Evolutionary conservation across 2,888 invertebrate genomes (phyloP), one percentile per base, ranked within the genome.

Genomic region (Tyria jacobaeae): DNA sequence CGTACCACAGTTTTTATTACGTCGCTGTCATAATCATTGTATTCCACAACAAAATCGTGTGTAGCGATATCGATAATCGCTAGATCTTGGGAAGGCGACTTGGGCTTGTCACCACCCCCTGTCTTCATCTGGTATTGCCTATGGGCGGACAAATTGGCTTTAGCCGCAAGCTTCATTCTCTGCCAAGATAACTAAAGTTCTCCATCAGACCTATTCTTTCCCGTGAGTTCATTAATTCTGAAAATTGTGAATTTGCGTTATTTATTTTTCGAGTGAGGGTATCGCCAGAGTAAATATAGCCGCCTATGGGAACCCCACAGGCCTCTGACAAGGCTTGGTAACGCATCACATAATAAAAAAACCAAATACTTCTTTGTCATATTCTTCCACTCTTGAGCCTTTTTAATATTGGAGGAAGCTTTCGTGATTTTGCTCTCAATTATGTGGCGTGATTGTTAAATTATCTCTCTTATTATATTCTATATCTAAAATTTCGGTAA

Each of bases 111-210:
- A 50, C 44, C 50, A 50, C 37, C 37, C 0, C 27, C 37, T 53
- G 59, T 37, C 34, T 12, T 4, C 24, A 25, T 25, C 14, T 25
- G 39, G n/a, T 39, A 4, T n/a, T n/a, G 12, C 17, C 50, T 44
- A 25, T 56, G 55, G n/a, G 60, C 9, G n/a, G 60, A 60, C 31
- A 60, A 9, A 17, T 60, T 55, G 1, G 55, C 55, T 35, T 60
- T 55, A 24, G 55, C 60, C n/a, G 55, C 41, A 34, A 60, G 44
- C 35, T 51, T 55, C 44, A 55, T 55, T 10, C 60, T 49, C 25
- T 60, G 54, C 55, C 55, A 60, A 34, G 60, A 50, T 14, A 60
- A 44, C 34, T 60, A 55, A 0, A 60, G 5, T 12, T 57, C 49
- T 0, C 1, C 39, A 12, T 27, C 41, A 0, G 17, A n/a, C 15